These are phyloP conservation scores for Drosophila athabasca DNA, from an alignment of 1,140 invertebrate species.

Conservation along the genomic window DNA sequence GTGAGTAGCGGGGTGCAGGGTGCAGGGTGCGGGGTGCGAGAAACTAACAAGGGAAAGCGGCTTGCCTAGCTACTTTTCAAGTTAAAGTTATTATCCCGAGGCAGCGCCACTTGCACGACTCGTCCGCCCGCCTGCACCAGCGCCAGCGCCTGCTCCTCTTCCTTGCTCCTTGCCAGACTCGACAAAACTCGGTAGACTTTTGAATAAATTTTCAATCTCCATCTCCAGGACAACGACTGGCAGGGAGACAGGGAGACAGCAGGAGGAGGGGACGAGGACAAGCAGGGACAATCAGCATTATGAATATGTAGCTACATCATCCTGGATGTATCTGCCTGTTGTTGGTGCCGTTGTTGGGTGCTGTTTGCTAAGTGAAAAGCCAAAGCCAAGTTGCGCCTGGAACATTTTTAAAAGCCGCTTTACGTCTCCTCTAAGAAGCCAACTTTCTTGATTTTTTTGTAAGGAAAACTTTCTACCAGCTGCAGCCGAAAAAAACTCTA, in stretches of 20 bases:
- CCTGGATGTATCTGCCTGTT: slow-evolving; percentile 56
- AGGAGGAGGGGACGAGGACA: slow-evolving; percentile 10
- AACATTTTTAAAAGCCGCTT: slow-evolving; percentile 79
- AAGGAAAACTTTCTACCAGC: slow-evolving; percentile 56
- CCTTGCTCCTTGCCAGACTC: slow-evolving; percentile 49
- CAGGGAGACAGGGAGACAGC: background rate
- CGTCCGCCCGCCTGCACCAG: slow-evolving; percentile 9
- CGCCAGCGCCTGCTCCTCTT: slow-evolving; percentile 12
- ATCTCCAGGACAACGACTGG: slow-evolving; percentile 56
- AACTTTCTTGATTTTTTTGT: slow-evolving; percentile 53
- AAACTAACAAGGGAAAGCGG: slow-evolving; percentile 68
- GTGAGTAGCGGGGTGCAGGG: slow-evolving; percentile 3
- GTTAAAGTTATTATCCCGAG: slow-evolving; percentile 70
- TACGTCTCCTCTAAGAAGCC: slow-evolving; percentile 64
- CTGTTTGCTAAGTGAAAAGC: slow-evolving; percentile 70
- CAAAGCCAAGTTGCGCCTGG: slow-evolving; percentile 63
- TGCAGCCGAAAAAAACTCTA: slow-evolving; percentile 28
- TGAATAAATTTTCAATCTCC: slow-evolving; percentile 78
- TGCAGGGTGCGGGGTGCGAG: slow-evolving; percentile 4
- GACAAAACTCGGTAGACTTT: slow-evolving; percentile 72
- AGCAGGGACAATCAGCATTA: slow-evolving; percentile 62
- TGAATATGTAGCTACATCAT: slow-evolving; percentile 76
- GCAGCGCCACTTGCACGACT: slow-evolving; percentile 22
- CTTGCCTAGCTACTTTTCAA: slow-evolving; percentile 76
- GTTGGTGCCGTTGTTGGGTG: slow-evolving; percentile 28